Conservation (phyloP, 2,797 vertebrate genomes). For the Lemur catta region DNA sequence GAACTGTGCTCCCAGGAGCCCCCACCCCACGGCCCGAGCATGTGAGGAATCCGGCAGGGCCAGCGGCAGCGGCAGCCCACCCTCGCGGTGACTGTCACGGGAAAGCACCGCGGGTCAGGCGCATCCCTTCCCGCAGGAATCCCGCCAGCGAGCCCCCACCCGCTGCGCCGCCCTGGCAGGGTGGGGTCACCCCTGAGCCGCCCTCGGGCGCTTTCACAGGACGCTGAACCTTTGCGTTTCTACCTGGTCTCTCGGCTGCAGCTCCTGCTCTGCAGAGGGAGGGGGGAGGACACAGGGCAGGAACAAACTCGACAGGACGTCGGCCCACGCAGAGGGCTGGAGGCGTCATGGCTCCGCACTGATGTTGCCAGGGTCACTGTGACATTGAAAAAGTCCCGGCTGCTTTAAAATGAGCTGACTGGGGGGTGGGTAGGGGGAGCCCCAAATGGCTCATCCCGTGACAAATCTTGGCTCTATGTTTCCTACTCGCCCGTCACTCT, state of each 20-base stretch:
- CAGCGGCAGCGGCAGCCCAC: not conserved
- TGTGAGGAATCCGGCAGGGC: constrained; percentile 14
- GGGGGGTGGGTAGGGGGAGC: not conserved
- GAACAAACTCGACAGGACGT: accelerated
- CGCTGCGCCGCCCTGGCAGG: not conserved
- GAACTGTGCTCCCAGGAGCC: not conserved
- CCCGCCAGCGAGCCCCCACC: not conserved
- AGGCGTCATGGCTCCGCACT: accelerated
- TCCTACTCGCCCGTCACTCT: not conserved
- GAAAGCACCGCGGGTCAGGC: not conserved
- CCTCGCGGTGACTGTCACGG: not conserved
- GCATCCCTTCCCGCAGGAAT: not conserved
- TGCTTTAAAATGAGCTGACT: not conserved
- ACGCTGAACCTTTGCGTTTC: accelerated
- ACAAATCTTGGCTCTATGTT: not conserved
- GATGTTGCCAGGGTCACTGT: not conserved
- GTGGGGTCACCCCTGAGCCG: not conserved
- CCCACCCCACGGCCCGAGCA: not conserved
- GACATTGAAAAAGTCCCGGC: not conserved
- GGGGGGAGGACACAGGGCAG: accelerated
- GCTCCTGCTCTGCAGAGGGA: not conserved
- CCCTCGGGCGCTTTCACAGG: accelerated
- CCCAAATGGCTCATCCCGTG: not conserved
- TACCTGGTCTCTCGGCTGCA: not conserved
- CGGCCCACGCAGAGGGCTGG: accelerated